Evolutionary conservation across 2,797 vertebrate genomes (phyloP).

Genomic region (Melanogrammus aeglefinus): DNA sequence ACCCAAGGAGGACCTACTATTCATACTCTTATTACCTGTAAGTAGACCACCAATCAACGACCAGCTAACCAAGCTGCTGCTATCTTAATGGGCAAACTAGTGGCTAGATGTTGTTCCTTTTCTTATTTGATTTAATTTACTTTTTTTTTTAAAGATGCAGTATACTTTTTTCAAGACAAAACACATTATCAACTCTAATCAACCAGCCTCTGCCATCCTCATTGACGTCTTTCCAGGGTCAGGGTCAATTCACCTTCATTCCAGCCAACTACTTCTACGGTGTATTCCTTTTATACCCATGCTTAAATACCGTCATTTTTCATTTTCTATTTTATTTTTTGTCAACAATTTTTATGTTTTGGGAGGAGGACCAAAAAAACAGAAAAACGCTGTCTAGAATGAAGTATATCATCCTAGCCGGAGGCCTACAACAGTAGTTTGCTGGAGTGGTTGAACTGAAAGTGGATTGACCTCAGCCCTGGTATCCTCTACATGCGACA

Average conservation of each 20-base stretch:
- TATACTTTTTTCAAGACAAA: slow-evolving; percentile 98
- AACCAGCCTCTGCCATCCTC: slow-evolving; percentile 70
- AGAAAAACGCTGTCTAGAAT: not conserved
- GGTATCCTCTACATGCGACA: slow-evolving; percentile 73
- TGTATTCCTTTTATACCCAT: not conserved
- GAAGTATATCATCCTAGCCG: no score
- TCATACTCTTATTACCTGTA: slow-evolving; percentile 99
- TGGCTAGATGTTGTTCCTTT: slow-evolving; percentile 77
- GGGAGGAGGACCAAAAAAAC: not conserved
- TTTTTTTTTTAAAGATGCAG: slow-evolving; percentile 94
- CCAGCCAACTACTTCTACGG: slow-evolving; percentile 46
- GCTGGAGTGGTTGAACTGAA: slow-evolving; percentile 47
- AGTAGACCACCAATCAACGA: slow-evolving; percentile 85
- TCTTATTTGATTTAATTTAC: slow-evolving; percentile 65
- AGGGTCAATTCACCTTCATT: slow-evolving; percentile 65
- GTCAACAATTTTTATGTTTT: not conserved
- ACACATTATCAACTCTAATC: slow-evolving; percentile 75
- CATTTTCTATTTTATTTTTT: not conserved
- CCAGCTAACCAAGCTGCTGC: slow-evolving; percentile 69
- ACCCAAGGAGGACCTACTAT: slow-evolving; percentile 99
- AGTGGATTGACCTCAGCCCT: slow-evolving; percentile 64
- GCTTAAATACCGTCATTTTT: not conserved
- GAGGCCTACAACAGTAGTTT: not conserved
- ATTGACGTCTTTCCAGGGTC: slow-evolving; percentile 69
- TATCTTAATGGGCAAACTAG: slow-evolving; percentile 68